Evolutionary conservation across 2,888 invertebrate species (phyloP).

Genomic region (Tuta absoluta): DNA sequence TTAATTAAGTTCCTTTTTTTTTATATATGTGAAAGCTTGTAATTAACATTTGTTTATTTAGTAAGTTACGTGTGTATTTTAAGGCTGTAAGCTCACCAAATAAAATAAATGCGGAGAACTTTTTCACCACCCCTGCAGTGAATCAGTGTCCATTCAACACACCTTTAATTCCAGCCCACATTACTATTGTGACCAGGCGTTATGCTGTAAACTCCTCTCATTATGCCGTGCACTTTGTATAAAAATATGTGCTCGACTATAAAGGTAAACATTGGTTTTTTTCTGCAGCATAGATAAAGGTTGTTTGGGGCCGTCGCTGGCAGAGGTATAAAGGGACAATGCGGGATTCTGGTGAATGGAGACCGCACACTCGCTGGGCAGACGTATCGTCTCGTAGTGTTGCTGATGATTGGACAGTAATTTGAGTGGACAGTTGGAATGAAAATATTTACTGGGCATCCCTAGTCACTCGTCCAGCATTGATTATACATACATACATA

Average conservation of each 20-base stretch:
- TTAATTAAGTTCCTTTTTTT: no score
- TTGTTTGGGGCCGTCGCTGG: conserved; percentile 77
- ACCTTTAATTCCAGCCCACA: conserved; percentile 72
- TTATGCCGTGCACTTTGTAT: conserved; percentile 78
- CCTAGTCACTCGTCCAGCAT: no score
- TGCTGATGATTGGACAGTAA: conserved; percentile 17
- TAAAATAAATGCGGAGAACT: not conserved
- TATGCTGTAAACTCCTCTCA: conserved; percentile 78
- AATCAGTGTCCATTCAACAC: conserved; percentile 63
- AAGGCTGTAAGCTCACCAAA: no score
- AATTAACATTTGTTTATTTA: no score
- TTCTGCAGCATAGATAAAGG: conserved; percentile 70
- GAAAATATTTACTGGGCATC: not conserved
- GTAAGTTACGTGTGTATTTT: no score
- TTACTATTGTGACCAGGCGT: conserved; percentile 75
- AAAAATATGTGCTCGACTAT: conserved; percentile 78
- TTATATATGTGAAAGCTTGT: no score
- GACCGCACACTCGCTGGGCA: conserved; percentile 75
- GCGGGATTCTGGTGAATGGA: conserved; percentile 68
- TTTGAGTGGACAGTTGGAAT: conserved; percentile 11
- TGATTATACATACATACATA: no score
- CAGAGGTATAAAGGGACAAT: conserved; percentile 73
- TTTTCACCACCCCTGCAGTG: conserved; percentile 33
- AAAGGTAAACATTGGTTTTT: conserved; percentile 80
- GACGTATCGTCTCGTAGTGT: conserved; percentile 25